These are phyloP conservation scores for Agrochola circellaris DNA, from an alignment of 2,888 invertebrate species.

Conservation along the genomic window DNA sequence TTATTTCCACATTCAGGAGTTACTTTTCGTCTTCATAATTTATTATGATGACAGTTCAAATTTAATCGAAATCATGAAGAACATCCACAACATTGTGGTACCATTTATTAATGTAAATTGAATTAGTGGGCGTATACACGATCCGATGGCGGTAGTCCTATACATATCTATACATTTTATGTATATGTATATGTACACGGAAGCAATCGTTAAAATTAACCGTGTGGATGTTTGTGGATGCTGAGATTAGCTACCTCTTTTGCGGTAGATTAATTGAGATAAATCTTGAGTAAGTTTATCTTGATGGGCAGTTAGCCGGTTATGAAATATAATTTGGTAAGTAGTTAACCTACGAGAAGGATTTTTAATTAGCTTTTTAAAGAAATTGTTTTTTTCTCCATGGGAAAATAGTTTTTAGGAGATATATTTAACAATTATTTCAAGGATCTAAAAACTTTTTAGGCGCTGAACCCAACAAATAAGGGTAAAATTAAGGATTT, in stretches of 20 bases:
- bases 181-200: constrained; percentile 38
- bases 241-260: constrained; percentile 51
- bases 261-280: constrained; percentile 48
- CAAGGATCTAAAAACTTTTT: background rate
- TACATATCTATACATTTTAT: constrained; percentile 22
- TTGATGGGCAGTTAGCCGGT: background rate
- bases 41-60: constrained; percentile 9
- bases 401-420: background rate
- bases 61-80: constrained; percentile 15
- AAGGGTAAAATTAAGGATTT: background rate
- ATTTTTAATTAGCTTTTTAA: background rate
- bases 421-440: background rate
- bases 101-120: constrained; percentile 83
- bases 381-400: background rate
- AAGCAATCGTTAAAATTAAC: constrained; percentile 49
- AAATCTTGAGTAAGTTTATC: constrained; percentile 29
- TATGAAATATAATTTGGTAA: background rate
- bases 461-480: background rate
- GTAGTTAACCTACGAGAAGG: background rate
- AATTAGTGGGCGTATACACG: constrained; percentile 85
- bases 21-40: background rate
- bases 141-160: constrained; percentile 63
- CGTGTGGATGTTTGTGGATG: constrained; percentile 35
- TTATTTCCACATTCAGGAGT: background rate
- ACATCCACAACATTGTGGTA: constrained; percentile 68